Evolutionary conservation across 1,140 invertebrate species (phyloP), one percentile per base, ranked within the genome.

Genomic region (Phthorimaea operculella): DNA sequence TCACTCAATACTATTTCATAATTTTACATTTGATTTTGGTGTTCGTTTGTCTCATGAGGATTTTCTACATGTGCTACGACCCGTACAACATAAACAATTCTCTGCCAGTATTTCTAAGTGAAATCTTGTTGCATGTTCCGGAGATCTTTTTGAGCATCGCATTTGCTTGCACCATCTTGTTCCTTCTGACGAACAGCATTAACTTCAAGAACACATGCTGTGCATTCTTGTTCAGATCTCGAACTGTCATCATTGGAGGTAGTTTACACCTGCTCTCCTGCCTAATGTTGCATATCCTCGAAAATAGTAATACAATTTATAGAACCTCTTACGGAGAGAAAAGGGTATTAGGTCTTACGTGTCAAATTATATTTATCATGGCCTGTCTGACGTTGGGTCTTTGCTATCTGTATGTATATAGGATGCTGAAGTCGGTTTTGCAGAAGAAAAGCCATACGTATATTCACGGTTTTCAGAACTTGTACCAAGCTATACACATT

Each of bases 1-100:
- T 94, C 59, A 90, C 90, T 0, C 92, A 93, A 64, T 92, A 91
- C 14, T 96, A 96, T 78, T 97, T 96, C 71, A 87, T 96, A 4
- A 91, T 92, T 7, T 87, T 96, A 6, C 93, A 96, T 77, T 79
- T 94, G 0, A 88, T 96, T 39, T 75, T 97, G 10, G 92, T 95
- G 3, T 86, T 92, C 11, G 91, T 96, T 9, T 95, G 95, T 63
- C 88, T 92, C 5, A 84, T 94, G 60, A 87, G 95, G 48, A 93
- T 94, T 64, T 92, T 95, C 64, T 96, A 95, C 71, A 88, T 97
- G 51, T 93, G 95, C 62, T 93, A 95, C 66, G 95, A 97, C 84
- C 92, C 94, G 0, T 97, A 97, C 70, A 96, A 96, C 68, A 90
- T 93, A 7, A 90, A 91, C 55, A 87, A 89, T 42, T 92, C 91